A percentile compares a stretch with the other conserved stretches of the same genome.
phyloP scores from a whole-genome alignment of 2,797 vertebrate species.

The Chromis chromis region DNA sequence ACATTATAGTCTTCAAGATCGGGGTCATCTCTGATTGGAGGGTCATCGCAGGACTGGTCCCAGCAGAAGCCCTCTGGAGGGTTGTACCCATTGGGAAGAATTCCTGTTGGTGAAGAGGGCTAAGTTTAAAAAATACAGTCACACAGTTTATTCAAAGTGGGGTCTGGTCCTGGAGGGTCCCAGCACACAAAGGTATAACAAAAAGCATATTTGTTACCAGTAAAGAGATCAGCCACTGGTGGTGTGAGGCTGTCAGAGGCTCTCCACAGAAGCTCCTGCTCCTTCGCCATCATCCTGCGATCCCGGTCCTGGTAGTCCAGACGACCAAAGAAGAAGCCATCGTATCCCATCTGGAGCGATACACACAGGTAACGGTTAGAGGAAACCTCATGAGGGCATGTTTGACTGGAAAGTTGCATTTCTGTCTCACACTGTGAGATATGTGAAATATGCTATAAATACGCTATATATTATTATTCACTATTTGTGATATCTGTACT shows the following conservation, averaged over 20 bases:
- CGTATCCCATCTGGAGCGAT: slow-evolving; percentile 90
- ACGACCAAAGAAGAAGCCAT: slow-evolving; percentile 92
- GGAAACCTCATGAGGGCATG: no score
- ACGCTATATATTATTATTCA: neutral
- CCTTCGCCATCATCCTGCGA: slow-evolving; percentile 62
- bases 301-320: slow-evolving; percentile 92
- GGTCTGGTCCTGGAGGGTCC: neutral
- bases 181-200: neutral
- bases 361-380: neutral
- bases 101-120: slow-evolving; percentile 76
- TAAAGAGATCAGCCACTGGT: slow-evolving; percentile 90
- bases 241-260: slow-evolving; percentile 85
- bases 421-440: neutral
- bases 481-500: neutral
- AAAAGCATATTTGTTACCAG: slow-evolving; percentile 76
- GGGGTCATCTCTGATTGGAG: slow-evolving; percentile 88
- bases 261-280: slow-evolving; percentile 93
- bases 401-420: no score
- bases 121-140: no score
- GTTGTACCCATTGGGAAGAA: slow-evolving; percentile 91
- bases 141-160: neutral
- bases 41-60: slow-evolving; percentile 89
- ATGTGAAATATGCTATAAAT: no score
- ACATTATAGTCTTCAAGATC: slow-evolving; percentile 91
- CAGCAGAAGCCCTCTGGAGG: slow-evolving; percentile 90